Base-by-base conservation (phyloP, 1,140 invertebrate species). In the Procambarus clarkii region DNA sequence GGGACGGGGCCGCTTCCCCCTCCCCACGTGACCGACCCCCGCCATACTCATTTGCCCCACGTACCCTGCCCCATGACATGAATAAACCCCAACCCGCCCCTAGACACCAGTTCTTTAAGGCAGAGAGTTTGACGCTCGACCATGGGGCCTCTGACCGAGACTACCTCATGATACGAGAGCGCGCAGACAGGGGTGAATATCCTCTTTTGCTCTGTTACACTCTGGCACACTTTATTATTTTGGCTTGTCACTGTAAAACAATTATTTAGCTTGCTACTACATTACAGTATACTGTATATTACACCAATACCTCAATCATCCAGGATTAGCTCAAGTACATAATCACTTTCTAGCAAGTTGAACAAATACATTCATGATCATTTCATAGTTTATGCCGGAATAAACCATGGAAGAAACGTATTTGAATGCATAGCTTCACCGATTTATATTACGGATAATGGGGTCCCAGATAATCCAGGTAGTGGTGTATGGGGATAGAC, bases 51-150 rank as follows among this genome's bases (percentile, higher is more conserved):
- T 93, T 92, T 91, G 93, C 88, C 90, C 93, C 92, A 88, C 94
- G 91, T 92, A 93, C 85, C 93, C 93, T 92, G 91, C 93, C 91
- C 92, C 92, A 86, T 91, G 88, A 86, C 64, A 91, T 91, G 79
- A 86, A 83, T 54, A 84, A 89, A 78, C 93, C 92, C 79, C 86
- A 91, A 60, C 93, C 92, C 58, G 92, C 92, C 82, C 93, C 93
- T 69, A 92, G 93, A 60, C 90, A 92, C 76, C 93, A 93, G 58
- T 93, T 93, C 86, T 93, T 93, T 84, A 94, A 94, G 88, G 92
- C 93, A 77, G 93, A 93, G 83, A 94, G 93, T 83, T 83, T 94
- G 89, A 92, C 92, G 82, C 89, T 93, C 76, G 93, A 92, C 78
- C 88, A 92, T 46, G 86, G 83, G 85, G 83, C 92, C 86, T 91